Evolutionary conservation across 2,113 vertebrate genomes (phyloP).

Genomic region (Sinocyclocheilus anophthalmus): DNA sequence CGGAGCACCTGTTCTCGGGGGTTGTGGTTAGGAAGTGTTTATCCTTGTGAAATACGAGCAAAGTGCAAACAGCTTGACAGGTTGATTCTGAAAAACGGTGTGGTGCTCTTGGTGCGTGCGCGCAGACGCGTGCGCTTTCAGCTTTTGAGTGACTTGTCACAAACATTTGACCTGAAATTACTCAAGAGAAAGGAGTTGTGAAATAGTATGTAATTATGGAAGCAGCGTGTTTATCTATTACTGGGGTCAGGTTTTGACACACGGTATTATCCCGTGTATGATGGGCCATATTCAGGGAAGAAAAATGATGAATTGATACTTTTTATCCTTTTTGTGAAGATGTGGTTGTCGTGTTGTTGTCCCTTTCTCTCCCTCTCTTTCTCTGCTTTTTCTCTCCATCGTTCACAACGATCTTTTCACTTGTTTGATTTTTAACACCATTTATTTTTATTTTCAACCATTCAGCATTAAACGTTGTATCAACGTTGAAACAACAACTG

Average conservation of each 20-base stretch:
- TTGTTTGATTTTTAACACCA: background rate
- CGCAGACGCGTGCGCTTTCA: background rate
- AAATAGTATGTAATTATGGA: background rate
- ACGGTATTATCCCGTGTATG: background rate
- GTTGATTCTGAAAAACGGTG: constrained; percentile 15
- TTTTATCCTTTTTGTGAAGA: background rate
- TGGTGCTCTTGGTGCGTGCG: too few relatives aligned
- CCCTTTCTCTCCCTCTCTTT: background rate
- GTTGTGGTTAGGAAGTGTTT: constrained; percentile 76
- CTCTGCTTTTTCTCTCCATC: background rate
- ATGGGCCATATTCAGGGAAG: background rate
- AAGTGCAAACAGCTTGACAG: constrained; percentile 54
- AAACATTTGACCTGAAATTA: background rate
- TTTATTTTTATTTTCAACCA: background rate
- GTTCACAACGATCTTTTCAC: background rate
- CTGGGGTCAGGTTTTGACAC: background rate
- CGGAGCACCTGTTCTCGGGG: constrained; percentile 65
- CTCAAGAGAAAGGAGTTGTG: background rate
- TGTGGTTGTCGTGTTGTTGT: background rate
- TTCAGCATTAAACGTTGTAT: too few relatives aligned
- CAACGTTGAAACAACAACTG: too few relatives aligned
- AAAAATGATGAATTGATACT: background rate
- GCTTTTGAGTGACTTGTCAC: background rate
- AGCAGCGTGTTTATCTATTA: background rate
- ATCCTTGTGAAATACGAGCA: constrained; percentile 74